Percentiles rank a stretch among this genome's conserved stretches.
Conservation (phyloP, 2,113 vertebrate species). For the Micronycteris hirsuta region DNA sequence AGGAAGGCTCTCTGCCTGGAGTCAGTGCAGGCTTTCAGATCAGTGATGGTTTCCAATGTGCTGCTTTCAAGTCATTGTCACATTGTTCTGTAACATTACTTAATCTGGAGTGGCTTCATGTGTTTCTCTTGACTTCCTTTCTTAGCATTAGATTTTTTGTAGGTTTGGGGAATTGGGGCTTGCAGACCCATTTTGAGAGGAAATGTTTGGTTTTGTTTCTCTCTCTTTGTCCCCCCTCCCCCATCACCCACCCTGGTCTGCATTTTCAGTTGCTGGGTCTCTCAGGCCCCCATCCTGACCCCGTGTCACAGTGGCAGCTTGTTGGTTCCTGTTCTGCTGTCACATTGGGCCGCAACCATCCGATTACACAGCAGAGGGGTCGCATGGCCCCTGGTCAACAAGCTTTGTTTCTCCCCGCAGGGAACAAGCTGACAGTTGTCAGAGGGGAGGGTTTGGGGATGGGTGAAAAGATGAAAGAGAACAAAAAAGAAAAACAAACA, state of each 20-base stretch:
- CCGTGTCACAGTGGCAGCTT: neutral
- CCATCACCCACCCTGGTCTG: neutral
- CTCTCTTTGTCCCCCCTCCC: neutral
- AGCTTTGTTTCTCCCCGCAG: neutral
- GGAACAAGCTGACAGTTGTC: too few relatives aligned
- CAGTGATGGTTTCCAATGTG: neutral
- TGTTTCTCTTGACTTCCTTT: neutral
- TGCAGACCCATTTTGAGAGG: neutral
- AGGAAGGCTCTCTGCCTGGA: neutral
- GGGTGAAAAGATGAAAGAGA: too few relatives aligned
- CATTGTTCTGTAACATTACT: neutral
- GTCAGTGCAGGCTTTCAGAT: neutral
- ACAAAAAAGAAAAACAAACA: neutral
- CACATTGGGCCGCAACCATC: neutral
- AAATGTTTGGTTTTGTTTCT: neutral
- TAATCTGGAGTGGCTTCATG: neutral
- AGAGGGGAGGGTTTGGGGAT: too few relatives aligned
- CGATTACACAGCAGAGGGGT: neutral
- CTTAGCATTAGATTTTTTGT: neutral
- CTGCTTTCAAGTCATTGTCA: neutral
- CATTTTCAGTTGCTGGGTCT: neutral
- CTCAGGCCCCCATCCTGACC: neutral
- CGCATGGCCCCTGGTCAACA: neutral
- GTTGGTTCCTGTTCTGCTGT: neutral
- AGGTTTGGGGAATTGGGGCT: neutral